Base-by-base conservation (phyloP, 2,888 invertebrate genomes). In the Melinaea menophilus region DNA sequence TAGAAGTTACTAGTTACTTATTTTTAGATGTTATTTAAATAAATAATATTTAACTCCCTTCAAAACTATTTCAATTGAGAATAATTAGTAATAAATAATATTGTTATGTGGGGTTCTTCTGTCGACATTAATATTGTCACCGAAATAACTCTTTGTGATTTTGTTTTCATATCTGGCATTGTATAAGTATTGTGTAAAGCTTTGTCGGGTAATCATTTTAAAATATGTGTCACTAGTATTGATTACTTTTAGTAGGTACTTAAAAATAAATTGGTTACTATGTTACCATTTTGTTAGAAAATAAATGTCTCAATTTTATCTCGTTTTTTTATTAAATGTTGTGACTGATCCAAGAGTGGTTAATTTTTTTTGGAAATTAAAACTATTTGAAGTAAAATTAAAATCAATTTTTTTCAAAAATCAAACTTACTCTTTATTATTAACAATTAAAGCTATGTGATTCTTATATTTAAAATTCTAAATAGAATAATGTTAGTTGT, bases 131-230 rank as follows among this genome's bases (percentile, higher is more conserved):
- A 74, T 31, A 51, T 79, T 84, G 88, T 88, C 89, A 90, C 88
- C 85, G 84, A 79, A 76, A 85, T 82, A 81, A 87, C 89, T 89
- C 90, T 89, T 90, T 90, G 90, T 90, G 90, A 90, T 90, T 79
- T 75, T 72, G 71, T 73, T 76, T 75, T 67, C 72, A 72, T 75
- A 71, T 68, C 65, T 66, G 35, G 35, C 63, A 63, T n/a, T 54
- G 55, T 31, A 51, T 31, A 31, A 51, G 31, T 51, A 46, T 46
- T n/a, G n/a, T 46, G 11, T 12, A 46, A 22, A 22, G 22, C n/a
- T 46, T 46, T 37, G 37, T 37, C 5, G 7, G 37, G 37, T 48
- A 48, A 48, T 48, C 48, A 48, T 48, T 48, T 13, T 13, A 22
- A 48, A 22, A 48, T 13, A 5, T 9, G 7, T 51, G 7, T 31